Evolutionary conservation across 2,888 invertebrate genomes (phyloP).

Genomic region (Helicoverpa assulta): DNA sequence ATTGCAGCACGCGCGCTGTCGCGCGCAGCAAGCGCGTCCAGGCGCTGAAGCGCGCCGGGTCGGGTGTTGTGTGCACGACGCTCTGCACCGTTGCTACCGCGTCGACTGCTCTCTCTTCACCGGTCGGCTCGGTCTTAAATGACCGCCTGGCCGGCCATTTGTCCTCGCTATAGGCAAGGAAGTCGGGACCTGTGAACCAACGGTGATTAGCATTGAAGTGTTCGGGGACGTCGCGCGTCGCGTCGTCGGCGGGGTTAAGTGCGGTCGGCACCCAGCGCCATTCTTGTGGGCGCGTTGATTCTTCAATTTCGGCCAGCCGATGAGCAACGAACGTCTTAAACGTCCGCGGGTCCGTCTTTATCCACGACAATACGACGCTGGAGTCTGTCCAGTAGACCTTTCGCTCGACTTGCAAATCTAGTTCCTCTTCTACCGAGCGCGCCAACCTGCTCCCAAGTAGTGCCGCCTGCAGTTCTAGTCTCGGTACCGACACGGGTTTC

Average conservation of each 20-base stretch:
- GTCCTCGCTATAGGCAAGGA: background rate
- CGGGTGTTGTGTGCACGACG: background rate
- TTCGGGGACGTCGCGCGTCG: constrained; percentile 11
- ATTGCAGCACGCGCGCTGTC: background rate
- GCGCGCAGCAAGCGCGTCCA: background rate
- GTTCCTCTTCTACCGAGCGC: background rate
- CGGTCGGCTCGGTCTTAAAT: background rate
- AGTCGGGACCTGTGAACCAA: background rate
- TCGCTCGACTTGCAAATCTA: background rate
- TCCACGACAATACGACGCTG: constrained; percentile 37
- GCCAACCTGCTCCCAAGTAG: constrained; percentile 1
- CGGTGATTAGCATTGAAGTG: background rate
- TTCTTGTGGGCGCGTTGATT: constrained; percentile 18
- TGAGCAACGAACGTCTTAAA: constrained; percentile 52
- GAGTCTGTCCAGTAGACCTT: constrained; percentile 40
- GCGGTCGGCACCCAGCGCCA: constrained; percentile 51
- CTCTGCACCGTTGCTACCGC: too few species aligned
- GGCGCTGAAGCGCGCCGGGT: background rate
- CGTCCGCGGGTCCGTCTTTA: constrained; percentile 31
- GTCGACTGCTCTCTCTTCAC: background rate
- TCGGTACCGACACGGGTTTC: constrained; percentile 2
- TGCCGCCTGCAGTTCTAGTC: constrained; percentile 5
- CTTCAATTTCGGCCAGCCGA: constrained; percentile 47
- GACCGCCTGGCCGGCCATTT: background rate
- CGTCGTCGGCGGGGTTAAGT: constrained; percentile 46